Base-by-base conservation (phyloP, 2,888 invertebrate genomes). In the Labia minor region DNA sequence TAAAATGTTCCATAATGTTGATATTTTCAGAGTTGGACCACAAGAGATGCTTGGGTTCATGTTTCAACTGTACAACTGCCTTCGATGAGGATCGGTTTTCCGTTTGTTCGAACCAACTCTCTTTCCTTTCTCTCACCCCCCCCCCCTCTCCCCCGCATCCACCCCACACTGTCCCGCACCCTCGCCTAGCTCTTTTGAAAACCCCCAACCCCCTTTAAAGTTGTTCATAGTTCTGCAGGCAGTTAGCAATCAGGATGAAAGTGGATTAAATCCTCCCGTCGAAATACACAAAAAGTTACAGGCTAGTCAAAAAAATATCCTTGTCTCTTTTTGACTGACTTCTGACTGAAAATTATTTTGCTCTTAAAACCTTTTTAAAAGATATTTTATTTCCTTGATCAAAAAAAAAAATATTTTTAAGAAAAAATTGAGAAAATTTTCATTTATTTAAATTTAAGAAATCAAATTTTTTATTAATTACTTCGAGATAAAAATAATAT, bases 1-100 rank as follows among this genome's bases (percentile, higher is more conserved):
- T 49, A 49, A 49, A 49, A 49, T 49, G 49, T 49, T 49, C 49
- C 49, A 49, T 49, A 49, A n/a, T 49, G 49, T 49, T 49, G 49
- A 16, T 16, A 49, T 49, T 49, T 49, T 49, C n/a, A 14, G 49
- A 49, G 49, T 49, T 49, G 16, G 49, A 49, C 49, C 49, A 49
- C 49, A 49, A 49, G 49, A 16, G 49, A 14, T 14, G 49, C 3
- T 8, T 6, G 26, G 49, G 49, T 49, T 49, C 49, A 14, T 49
- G 49, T 49, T 49, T 49, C 49, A 49, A 49, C 49, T 49, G 2
- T 33, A 11, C 2, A 16, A 11, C n/a, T 49, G 14, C 49, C 3
- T 49, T 49, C 49, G 49, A 49, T 49, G 49, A 49, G 49, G 49
- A 49, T 49, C 49, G 49, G 49, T 49, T 49, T 49, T 49, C 49